A percentile compares a stretch with the other conserved stretches of the same genome.
Evolutionary conservation across 2,888 invertebrate genomes (phyloP).

Genomic region (Saturnia japonica): DNA sequence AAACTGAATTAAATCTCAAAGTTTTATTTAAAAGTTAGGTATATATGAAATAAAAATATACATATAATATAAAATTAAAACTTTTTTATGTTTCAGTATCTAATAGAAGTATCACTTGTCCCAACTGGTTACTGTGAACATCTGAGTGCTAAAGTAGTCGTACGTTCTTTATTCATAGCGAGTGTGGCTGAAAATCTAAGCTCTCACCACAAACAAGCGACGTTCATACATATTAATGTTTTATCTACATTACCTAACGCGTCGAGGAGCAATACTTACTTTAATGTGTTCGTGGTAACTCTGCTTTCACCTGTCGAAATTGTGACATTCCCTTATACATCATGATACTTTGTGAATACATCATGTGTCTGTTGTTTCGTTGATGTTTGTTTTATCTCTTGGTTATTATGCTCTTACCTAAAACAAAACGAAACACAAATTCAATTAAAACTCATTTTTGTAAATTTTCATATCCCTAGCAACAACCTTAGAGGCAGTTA

Average conservation of each 20-base stretch:
- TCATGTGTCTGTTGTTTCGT: constrained; percentile 17
- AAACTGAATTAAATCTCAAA: background rate
- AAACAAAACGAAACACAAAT: background rate
- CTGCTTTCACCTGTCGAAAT: constrained; percentile 62
- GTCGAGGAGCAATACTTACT: constrained; percentile 56
- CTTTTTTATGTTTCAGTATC: background rate
- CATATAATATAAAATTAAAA: background rate
- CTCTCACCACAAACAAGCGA: constrained; percentile 66
- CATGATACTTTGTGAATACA: constrained; percentile 22
- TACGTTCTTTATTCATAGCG: constrained; percentile 69
- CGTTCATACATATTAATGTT: constrained; percentile 78
- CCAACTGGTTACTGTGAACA: background rate
- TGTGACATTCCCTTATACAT: constrained; percentile 37
- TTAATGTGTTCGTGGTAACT: constrained; percentile 69
- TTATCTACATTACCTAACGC: constrained; percentile 70
- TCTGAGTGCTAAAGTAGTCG: constrained; percentile 1
- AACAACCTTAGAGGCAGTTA: too few species aligned
- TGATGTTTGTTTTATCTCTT: constrained; percentile 15
- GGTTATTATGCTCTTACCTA: constrained; percentile 11
- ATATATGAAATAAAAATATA: too few species aligned
- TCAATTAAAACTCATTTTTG: background rate
- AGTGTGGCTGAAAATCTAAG: constrained; percentile 68
- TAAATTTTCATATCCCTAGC: background rate
- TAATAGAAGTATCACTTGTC: background rate
- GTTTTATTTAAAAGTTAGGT: too few species aligned